phyloP scores from a whole-genome alignment of 2,888 invertebrate genomes.

The Andrena flavipes region DNA sequence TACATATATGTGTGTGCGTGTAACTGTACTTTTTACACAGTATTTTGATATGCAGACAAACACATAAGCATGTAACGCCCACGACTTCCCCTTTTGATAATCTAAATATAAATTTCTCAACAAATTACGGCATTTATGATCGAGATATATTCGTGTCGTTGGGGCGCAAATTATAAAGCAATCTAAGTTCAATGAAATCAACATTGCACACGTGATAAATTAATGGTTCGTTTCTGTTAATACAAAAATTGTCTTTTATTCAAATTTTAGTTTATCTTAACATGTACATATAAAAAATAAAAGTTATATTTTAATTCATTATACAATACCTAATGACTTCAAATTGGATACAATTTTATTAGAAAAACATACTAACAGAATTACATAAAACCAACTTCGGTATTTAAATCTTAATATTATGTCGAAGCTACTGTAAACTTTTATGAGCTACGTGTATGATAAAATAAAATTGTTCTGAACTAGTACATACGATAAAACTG shows the following conservation, averaged over 20 bases:
- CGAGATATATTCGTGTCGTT: background rate
- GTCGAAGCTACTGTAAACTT: conserved; percentile 27
- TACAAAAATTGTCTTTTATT: conserved; percentile 64
- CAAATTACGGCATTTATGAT: background rate
- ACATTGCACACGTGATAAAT: background rate
- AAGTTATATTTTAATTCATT: conserved; percentile 63
- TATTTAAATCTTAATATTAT: conserved; percentile 39
- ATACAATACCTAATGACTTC: conserved; percentile 58
- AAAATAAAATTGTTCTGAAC: conserved; percentile 24
- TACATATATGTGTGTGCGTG: background rate
- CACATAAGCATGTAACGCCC: conserved; percentile 27
- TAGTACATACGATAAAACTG: conserved; percentile 20
- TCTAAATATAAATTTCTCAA: background rate
- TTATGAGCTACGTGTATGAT: conserved; percentile 18
- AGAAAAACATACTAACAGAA: conserved; percentile 47
- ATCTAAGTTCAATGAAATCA: conserved; percentile 4
- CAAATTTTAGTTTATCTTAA: conserved; percentile 50
- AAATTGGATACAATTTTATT: conserved; percentile 59
- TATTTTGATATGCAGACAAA: background rate
- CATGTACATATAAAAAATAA: conserved; percentile 74
- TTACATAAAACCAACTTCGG: conserved; percentile 46
- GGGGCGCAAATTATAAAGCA: background rate
- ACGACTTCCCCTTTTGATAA: conserved; percentile 54
- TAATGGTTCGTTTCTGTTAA: conserved; percentile 46
- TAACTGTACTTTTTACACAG: too few species aligned